Evolutionary conservation across 2,113 vertebrate genomes (phyloP), one percentile per base, ranked within the genome.

Genomic region (Triplophysa siluroides): DNA sequence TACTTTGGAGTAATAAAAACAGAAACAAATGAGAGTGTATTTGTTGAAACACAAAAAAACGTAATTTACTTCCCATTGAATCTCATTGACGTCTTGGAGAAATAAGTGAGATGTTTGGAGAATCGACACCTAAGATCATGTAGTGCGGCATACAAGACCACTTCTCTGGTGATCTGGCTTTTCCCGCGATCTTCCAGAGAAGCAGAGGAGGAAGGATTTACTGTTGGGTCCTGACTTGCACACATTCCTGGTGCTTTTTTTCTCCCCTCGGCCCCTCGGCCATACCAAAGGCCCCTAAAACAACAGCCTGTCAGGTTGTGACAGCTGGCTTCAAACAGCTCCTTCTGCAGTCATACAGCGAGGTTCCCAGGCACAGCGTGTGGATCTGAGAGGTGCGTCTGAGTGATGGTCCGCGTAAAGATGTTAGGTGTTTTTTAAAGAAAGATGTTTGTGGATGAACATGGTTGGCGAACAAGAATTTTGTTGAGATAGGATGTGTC

Each of bases 281-380:
- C 92, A 92, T 92, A 92, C 92, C 91, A 90, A 91, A 91, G 92
- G 92, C 92, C 92, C 92, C 92, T 94, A 92, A 93, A 94, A 94
- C 93, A 94, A 94, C 93, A 94, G 93, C 88, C 91, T 92, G 92
- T 92, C 92, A 94, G 91, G 92, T 92, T 94, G 92, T 92, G 92
- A 94, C 93, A 94, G 93, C 93, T 93, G 93, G 92, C 93, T 94
- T 94, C 93, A 93, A 93, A 93, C 93, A 89, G 90, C 92, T 93
- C 87, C 92, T 92, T 89, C 91, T 88, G 91, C 90, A 92, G 90
- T 90, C 83, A 80, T 87, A 84, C 86, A 87, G 86, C 88, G 86
- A 89, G 87, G 89, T 93, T 93, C 92, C 92, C 91, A 93, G 89
- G 87, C 88, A 66, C 83, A 67, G 83, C 74, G 72, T 79, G 77